Percentiles rank a stretch among this genome's conserved stretches.
Conservation (phyloP, 2,797 vertebrate genomes). For the Acanthis flammea region DNA sequence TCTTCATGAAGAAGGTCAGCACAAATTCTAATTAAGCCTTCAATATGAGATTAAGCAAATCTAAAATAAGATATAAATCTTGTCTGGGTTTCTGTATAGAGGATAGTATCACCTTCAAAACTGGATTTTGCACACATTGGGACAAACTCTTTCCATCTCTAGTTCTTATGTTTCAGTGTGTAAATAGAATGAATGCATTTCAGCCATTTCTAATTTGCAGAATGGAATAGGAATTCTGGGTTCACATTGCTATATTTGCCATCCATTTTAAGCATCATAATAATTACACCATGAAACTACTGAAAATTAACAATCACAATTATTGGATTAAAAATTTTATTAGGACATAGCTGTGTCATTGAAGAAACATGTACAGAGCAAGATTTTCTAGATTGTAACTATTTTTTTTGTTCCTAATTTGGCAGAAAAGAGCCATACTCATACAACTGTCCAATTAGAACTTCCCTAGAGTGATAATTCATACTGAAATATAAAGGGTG, state of each 20-base stretch:
- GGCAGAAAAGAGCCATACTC: neutral
- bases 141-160: neutral
- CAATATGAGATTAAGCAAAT: neutral
- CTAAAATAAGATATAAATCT: neutral
- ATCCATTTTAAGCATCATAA: neutral
- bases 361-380: neutral
- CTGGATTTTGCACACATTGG: fast-evolving
- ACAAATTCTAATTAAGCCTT: neutral
- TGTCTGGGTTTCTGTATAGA: neutral
- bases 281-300: neutral
- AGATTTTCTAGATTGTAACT: neutral
- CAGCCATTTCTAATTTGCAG: neutral
- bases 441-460: neutral
- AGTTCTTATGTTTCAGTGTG: neutral
- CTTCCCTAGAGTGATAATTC: neutral
- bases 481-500: constrained; percentile 23
- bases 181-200: neutral
- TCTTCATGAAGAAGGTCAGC: neutral
- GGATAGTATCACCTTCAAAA: neutral
- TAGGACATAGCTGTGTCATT: neutral
- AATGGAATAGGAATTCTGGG: neutral
- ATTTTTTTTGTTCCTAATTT: neutral
- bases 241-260: neutral
- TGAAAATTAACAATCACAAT: neutral
- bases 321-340: neutral